A percentile compares a stretch with the other conserved stretches of the same genome.
Evolutionary conservation across 1,140 invertebrate genomes (phyloP).

Genomic region (Halictus rubicundus): DNA sequence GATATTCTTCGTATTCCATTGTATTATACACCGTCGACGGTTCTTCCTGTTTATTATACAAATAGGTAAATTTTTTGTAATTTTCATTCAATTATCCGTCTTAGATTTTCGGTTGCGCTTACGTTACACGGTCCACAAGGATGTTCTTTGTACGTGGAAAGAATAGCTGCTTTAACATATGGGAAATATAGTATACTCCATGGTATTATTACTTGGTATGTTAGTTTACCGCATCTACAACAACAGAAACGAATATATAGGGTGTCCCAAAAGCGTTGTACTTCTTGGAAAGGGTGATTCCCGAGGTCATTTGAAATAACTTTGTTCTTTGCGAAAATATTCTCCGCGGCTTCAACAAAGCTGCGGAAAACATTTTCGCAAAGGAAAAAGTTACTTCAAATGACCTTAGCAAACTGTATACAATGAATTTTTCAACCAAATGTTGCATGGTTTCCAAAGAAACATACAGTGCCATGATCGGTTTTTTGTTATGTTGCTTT

Average conservation of each 20-base stretch:
- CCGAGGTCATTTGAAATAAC: too few relatives aligned
- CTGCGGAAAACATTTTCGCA: too few relatives aligned
- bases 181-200: slow-evolving; percentile 78
- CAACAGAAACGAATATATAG: slow-evolving; percentile 14
- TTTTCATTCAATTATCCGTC: neutral
- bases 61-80: neutral
- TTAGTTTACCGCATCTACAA: slow-evolving; percentile 73
- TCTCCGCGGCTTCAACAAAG: too few relatives aligned
- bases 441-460: too few relatives aligned
- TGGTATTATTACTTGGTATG: slow-evolving; percentile 75
- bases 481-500: too few relatives aligned
- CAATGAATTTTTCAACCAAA: too few relatives aligned
- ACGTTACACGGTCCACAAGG: slow-evolving; percentile 73
- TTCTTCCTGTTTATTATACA: neutral
- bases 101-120: neutral
- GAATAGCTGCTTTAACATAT: slow-evolving; percentile 76
- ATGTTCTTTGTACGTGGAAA: slow-evolving; percentile 75
- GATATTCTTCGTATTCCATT: slow-evolving; percentile 2
- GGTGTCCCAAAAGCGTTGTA: too few relatives aligned
- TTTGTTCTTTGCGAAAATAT: too few relatives aligned
- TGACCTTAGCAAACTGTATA: too few relatives aligned
- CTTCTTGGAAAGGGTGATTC: too few relatives aligned
- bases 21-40: neutral
- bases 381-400: too few relatives aligned
- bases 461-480: too few relatives aligned